A percentile compares a stretch with the other conserved stretches of the same genome.
phyloP scores from a whole-genome alignment of 2,797 vertebrate genomes.

The Podarcis lilfordi region DNA sequence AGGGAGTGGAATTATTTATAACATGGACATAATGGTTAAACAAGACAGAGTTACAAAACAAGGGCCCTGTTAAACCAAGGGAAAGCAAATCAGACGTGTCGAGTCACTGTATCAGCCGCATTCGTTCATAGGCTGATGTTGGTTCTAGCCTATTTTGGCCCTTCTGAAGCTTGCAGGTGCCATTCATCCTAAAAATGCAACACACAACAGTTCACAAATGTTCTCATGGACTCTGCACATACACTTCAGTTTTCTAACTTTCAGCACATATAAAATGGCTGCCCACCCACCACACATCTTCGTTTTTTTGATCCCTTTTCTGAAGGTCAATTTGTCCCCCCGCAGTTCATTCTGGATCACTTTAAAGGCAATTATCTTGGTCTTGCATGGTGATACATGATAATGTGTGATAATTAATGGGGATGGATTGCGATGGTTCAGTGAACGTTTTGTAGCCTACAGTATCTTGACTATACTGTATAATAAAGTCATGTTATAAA shows the following conservation, averaged over 20 bases:
- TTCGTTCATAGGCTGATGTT: too few species aligned
- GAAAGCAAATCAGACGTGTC: too few species aligned
- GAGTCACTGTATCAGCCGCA: too few species aligned
- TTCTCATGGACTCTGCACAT: not conserved
- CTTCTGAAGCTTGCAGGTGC: not conserved
- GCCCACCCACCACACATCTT: not conserved
- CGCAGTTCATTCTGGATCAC: conserved; percentile 55
- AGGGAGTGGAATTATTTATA: too few species aligned
- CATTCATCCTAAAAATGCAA: not conserved
- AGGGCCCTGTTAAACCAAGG: too few species aligned
- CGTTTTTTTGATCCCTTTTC: conserved; percentile 19
- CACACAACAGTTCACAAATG: not conserved
- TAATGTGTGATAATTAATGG: conserved; percentile 53
- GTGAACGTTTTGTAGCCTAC: conserved; percentile 50
- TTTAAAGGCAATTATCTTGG: conserved; percentile 61
- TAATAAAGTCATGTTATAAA: conserved; percentile 60
- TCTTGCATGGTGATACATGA: conserved; percentile 45
- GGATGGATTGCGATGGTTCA: conserved; percentile 42
- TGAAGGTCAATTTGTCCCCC: conserved; percentile 29
- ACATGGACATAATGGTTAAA: too few species aligned
- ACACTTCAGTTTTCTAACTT: not conserved
- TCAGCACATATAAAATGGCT: conserved; percentile 1
- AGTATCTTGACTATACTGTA: conserved; percentile 52
- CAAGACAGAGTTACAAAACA: too few species aligned
- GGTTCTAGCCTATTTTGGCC: too few species aligned